Base-by-base conservation (phyloP, 1,140 invertebrate genomes). In the Drosophila neocordata region DNA sequence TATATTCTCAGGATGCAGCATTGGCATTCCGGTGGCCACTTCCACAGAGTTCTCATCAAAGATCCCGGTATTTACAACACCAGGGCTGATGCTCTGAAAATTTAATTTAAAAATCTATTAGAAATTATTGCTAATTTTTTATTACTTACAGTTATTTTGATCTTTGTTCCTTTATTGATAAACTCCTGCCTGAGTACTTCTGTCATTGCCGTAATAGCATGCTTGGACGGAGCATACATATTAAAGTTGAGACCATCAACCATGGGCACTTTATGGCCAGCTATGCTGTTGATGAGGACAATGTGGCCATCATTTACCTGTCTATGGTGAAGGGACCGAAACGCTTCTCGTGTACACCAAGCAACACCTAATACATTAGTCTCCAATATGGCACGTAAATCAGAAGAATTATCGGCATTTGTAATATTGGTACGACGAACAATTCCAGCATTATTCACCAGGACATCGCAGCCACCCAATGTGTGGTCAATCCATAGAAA, bases 361-460 rank as follows among this genome's bases (percentile, higher is more conserved):
- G 92, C 85, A 1, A 94, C 77, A 0, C 92, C 94, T 51, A 95
- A 69, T 0, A 95, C 92, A 88, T 95, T 95, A 0, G 90, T 85
- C 18, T 92, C 85, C 2, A 92, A 53, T 4, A 85, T 82, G 22
- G 66, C 77, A 48, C 41, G 65, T 0, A 91, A 18, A 67, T 70
- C 68, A 0, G 59, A 68, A 4, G 79, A 72, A 34, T 90, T 79
- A 2, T 71, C 90, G 35, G 74, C 71, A 44, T 89, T 87, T 5
- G 85, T 65, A 0, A 91, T 65, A 11, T 63, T 63, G 0, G 71
- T 58, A 0, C 63, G 56, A 1, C 77, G 60, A 1, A 79, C 15
- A 12, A 90, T 80, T 3, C 94, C 95, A 0, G 95, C 95, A 84
- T 95, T 95, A 78, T 96, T 96, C 2, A 96, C 90, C 55, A 95